Evolutionary conservation across 2,888 invertebrate genomes (phyloP), one percentile per base, ranked within the genome.

Genomic region (Litoditis marina): DNA sequence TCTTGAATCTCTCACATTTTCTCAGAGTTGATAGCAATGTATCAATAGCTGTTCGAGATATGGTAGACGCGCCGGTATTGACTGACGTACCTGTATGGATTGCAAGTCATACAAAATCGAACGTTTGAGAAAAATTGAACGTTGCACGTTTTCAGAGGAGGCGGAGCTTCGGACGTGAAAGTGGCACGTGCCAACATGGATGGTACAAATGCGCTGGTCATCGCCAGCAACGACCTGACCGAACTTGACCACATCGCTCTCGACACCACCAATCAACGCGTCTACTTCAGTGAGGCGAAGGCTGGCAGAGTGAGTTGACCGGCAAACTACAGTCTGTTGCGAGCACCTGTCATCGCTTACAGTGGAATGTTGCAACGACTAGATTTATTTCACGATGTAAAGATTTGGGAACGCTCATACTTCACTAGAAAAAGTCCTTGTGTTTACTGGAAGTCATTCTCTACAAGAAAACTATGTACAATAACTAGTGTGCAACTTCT

Each of bases 171-270:
- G n/a, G 71, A 72, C 51, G 71, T 66, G 6, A 76, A 76, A 60
- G 89, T 96, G 32, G 90, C 84, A 6, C 82, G 83, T 77, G 92
- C 92, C 0, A 91, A 92, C 82, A 92, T 98, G 92, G 94, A 94
- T 83, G 96, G 98, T 0, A 88, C 88, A 16, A 89, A 77, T 32
- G 71, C 81, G 4, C 57, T 81, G 44, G 81, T 81, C 13, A 73
- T 81, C 50, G 79, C 80, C 22, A 68, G 89, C 89, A 57, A 76
- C 51, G 81, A 81, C 52, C 65, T 83, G 47, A 66, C 78, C 50
- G 63, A 81, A 77, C 56, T 78, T 0, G 91, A 92, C 79, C 91
- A 91, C 30, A 88, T 98, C 39, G 89, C 92, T 0, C 88, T 94
- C 60, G 95, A 88, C 77, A 77, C 83, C 19, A 89, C 90, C 3